Conservation (phyloP, 2,888 invertebrate genomes). For the Lasioglossum marginatum region DNA sequence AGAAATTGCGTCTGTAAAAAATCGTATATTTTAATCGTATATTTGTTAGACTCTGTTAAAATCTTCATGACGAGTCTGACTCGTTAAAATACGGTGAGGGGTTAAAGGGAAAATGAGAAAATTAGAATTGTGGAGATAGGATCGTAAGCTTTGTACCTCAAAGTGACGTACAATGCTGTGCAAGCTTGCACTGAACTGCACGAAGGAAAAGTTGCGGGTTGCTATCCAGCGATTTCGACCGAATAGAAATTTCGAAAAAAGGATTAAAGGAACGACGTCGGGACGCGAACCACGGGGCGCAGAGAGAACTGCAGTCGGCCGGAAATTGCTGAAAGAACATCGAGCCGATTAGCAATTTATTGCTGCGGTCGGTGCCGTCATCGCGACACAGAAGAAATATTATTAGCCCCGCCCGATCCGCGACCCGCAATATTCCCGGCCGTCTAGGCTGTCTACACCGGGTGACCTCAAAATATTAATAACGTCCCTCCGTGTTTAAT, state of each 20-base stretch:
- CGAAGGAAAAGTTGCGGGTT: not conserved
- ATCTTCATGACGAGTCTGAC: too few species aligned
- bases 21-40: too few species aligned
- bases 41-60: too few species aligned
- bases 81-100: too few species aligned
- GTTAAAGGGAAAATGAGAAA: too few species aligned
- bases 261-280: not conserved
- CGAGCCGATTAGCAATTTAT: slow-evolving; percentile 65
- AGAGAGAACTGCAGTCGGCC: slow-evolving; percentile 40
- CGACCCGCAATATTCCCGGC: not conserved
- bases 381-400: slow-evolving; percentile 50
- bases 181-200: too few species aligned
- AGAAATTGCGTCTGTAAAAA: too few species aligned
- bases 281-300: not conserved
- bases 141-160: too few species aligned
- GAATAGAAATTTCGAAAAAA: not conserved
- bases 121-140: too few species aligned
- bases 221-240: not conserved
- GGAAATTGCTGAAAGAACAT: slow-evolving; percentile 66
- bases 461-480: not conserved
- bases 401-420: slow-evolving; percentile 40
- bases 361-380: slow-evolving; percentile 32
- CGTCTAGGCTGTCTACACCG: not conserved
- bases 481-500: too few species aligned
- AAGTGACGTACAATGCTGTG: too few species aligned